These are phyloP conservation scores for Barnardius zonarius DNA, from an alignment of 2,113 vertebrate species.

Conservation along the genomic window DNA sequence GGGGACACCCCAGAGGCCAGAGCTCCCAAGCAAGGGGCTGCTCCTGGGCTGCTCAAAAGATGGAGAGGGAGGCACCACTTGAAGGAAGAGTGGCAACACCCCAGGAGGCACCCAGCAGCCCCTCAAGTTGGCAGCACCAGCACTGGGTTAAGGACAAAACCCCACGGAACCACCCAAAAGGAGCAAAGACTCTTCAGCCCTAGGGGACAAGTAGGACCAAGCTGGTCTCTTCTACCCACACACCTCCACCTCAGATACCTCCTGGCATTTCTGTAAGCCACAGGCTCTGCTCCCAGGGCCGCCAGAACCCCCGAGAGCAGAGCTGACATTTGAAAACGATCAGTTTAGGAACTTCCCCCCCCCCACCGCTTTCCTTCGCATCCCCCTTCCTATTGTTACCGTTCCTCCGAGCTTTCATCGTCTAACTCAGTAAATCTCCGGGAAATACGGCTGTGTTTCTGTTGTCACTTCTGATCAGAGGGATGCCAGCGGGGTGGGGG, in stretches of 20 bases:
- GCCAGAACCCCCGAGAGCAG: conserved; percentile 26
- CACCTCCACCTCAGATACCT: neutral
- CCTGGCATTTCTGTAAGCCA: conserved; percentile 30
- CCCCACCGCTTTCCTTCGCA: neutral
- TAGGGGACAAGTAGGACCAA: neutral
- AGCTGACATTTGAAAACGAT: conserved; percentile 75
- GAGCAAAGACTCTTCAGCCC: neutral
- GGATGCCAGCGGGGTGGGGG: conserved; percentile 52
- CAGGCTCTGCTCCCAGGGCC: conserved; percentile 36
- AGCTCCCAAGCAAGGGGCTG: neutral
- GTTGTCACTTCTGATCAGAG: conserved; percentile 84
- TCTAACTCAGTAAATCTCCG: conserved; percentile 73
- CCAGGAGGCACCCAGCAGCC: neutral
- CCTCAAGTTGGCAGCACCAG: neutral
- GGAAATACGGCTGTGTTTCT: conserved; percentile 79
- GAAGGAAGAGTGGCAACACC: neutral
- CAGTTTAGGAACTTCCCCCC: conserved; percentile 67
- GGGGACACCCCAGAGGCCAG: neutral
- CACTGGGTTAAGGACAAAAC: neutral
- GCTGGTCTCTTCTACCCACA: neutral
- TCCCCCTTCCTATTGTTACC: conserved; percentile 66
- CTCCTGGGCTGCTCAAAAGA: neutral
- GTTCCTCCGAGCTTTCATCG: conserved; percentile 71
- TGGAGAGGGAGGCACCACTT: neutral
- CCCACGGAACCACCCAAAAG: neutral